Conservation (phyloP, 2,113 vertebrate genomes). For the Odocoileus virginianus region DNA sequence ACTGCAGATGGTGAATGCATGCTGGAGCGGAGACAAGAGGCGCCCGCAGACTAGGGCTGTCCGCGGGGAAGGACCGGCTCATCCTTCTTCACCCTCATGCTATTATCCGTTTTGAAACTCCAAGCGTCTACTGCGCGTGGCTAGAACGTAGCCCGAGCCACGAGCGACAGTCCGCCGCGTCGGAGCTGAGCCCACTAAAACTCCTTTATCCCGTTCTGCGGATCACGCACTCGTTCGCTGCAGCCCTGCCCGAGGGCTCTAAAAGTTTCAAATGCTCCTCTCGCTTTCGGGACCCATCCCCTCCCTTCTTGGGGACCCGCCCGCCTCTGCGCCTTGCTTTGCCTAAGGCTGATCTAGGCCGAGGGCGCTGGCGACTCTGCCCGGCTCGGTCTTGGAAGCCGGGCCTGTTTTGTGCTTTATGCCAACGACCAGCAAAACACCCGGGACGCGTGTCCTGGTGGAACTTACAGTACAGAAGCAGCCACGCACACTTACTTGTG, state of each 20-base stretch:
- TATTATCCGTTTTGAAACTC: not conserved
- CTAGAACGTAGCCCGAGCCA: not conserved
- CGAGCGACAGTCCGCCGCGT: not conserved
- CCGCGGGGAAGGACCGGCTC: accelerated
- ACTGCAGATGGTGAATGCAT: not conserved
- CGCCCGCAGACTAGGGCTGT: not conserved
- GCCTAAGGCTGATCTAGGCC: not conserved
- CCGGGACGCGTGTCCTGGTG: accelerated
- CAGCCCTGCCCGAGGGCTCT: not conserved
- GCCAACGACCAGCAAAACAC: not conserved
- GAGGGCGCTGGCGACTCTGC: not conserved
- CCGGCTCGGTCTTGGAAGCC: not conserved
- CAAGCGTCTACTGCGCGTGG: accelerated
- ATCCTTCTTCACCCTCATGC: not conserved
- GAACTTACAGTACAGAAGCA: too few species aligned
- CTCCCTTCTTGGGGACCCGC: not conserved
- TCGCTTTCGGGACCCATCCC: not conserved
- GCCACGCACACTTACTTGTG: not conserved
- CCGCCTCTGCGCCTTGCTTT: not conserved
- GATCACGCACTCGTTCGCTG: not conserved
- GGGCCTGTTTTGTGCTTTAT: not conserved
- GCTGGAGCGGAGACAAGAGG: not conserved
- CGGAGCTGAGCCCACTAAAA: too few species aligned
- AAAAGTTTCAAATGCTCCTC: not conserved
- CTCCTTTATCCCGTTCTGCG: not conserved